Percentiles rank a stretch among this genome's conserved stretches.
phyloP scores from a whole-genome alignment of 2,888 invertebrate species.

The Noctua janthina region DNA sequence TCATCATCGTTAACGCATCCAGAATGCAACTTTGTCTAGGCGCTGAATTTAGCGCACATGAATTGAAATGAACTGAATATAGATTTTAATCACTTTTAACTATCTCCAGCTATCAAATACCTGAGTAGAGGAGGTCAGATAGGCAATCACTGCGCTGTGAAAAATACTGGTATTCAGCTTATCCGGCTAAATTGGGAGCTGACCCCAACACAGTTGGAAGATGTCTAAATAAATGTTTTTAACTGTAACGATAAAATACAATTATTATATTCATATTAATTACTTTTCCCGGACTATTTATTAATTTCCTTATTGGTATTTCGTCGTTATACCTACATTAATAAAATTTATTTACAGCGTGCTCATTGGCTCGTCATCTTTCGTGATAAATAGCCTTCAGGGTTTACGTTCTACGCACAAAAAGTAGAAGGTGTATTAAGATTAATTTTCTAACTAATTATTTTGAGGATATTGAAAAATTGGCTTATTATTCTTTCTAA shows the following conservation, averaged over 20 bases:
- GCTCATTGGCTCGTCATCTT: constrained; percentile 27
- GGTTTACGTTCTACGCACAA: not conserved
- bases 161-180: no score
- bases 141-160: no score
- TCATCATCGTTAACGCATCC: no score
- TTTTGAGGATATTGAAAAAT: constrained; percentile 16
- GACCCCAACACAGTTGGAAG: no score
- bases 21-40: not conserved
- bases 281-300: not conserved
- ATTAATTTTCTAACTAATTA: not conserved
- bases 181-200: no score
- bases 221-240: no score
- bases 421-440: not conserved
- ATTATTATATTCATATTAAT: no score
- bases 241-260: no score
- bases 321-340: constrained; percentile 8
- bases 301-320: constrained; percentile 18
- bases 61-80: not conserved
- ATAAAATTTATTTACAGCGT: constrained; percentile 8
- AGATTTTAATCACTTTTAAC: no score
- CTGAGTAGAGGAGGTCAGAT: no score
- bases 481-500: not conserved
- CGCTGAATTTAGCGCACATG: not conserved
- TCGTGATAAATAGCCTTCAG: constrained; percentile 1
- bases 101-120: no score